Percentiles rank a stretch among this genome's conserved stretches.
phyloP scores from a whole-genome alignment of 2,888 invertebrate genomes.

The Spialia ferax region DNA sequence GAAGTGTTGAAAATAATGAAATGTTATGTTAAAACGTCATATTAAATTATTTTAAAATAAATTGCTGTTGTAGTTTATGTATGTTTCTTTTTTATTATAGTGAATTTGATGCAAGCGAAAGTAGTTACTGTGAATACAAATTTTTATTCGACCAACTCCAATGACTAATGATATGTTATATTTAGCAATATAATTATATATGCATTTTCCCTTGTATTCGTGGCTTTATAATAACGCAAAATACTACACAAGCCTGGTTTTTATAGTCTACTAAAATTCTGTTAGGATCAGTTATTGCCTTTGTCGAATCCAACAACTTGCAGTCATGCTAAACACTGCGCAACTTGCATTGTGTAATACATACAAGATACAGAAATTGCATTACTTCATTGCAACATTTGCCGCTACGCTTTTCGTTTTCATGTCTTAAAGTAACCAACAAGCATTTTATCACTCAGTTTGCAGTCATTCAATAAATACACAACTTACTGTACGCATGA shows the following conservation, averaged over 20 bases:
- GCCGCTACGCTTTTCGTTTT: slow-evolving; percentile 28
- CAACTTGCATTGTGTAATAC: slow-evolving; percentile 37
- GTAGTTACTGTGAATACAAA: background rate
- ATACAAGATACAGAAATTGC: slow-evolving; percentile 46
- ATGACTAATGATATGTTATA: background rate
- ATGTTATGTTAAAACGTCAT: too few relatives aligned
- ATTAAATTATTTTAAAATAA: background rate
- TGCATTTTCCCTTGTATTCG: slow-evolving; percentile 57
- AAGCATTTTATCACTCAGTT: slow-evolving; percentile 48
- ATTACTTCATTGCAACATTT: slow-evolving; percentile 46
- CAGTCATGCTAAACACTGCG: slow-evolving; percentile 49
- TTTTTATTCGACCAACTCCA: background rate
- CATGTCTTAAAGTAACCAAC: slow-evolving; percentile 22
- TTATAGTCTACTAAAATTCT: slow-evolving; percentile 18
- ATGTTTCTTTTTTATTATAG: background rate
- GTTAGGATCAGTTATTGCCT: slow-evolving; percentile 14
- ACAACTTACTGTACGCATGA: slow-evolving; percentile 51
- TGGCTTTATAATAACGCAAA: slow-evolving; percentile 66
- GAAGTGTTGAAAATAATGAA: background rate
- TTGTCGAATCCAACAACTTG: slow-evolving; percentile 42
- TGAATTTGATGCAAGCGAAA: background rate
- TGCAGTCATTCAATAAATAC: slow-evolving; percentile 49
- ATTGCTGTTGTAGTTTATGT: background rate
- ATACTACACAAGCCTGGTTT: slow-evolving; percentile 70
- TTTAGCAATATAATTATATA: slow-evolving; percentile 43